Conservation (phyloP, 2,113 vertebrate genomes). For the Neogale vison region DNA sequence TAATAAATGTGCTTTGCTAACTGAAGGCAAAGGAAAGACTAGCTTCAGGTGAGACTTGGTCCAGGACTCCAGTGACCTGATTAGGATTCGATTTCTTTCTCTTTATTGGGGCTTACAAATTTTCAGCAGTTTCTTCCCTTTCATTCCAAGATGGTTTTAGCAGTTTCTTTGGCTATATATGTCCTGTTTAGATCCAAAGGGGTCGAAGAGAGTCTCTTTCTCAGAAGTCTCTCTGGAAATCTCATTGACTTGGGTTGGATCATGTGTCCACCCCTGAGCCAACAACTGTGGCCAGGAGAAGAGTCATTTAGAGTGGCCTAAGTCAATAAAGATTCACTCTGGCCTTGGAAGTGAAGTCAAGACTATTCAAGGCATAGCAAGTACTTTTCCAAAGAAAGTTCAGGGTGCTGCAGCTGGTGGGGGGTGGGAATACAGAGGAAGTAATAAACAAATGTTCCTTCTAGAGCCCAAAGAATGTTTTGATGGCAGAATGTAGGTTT, state of each 20-base stretch:
- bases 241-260: not conserved
- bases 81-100: not conserved
- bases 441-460: not conserved
- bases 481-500: not conserved
- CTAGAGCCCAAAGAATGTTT: not conserved
- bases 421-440: not conserved
- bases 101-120: not conserved
- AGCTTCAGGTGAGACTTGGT: not conserved
- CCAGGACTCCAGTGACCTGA: not conserved
- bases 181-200: not conserved
- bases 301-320: not conserved
- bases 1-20: not conserved
- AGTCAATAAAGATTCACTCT: not conserved
- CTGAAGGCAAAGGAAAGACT: not conserved
- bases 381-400: not conserved
- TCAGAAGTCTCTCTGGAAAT: not conserved
- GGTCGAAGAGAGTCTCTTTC: not conserved
- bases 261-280: not conserved
- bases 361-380: not conserved
- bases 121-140: not conserved
- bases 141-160: not conserved
- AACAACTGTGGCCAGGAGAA: not conserved
- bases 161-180: not conserved
- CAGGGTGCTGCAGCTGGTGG: not conserved
- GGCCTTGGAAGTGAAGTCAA: not conserved